Percentiles rank a stretch among this genome's conserved stretches.
These are phyloP conservation scores for Macropodus opercularis DNA, from an alignment of 2,797 vertebrate species.

Conservation along the genomic window DNA sequence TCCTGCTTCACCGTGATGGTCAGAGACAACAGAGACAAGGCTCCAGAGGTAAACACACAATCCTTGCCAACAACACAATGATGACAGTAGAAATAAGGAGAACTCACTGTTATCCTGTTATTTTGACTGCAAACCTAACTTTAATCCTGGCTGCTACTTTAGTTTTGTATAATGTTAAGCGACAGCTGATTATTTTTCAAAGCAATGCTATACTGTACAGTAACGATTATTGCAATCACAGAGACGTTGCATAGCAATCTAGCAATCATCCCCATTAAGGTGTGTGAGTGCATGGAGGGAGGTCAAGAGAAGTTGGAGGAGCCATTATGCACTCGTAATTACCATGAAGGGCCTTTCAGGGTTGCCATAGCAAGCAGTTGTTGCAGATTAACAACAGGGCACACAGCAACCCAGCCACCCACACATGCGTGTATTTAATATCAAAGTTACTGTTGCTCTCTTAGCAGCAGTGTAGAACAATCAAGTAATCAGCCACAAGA, in stretches of 20 bases:
- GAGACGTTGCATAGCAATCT: conserved; percentile 30
- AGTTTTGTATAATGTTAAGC: too few relatives aligned
- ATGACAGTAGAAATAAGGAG: conserved; percentile 17
- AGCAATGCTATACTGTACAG: conserved; percentile 3
- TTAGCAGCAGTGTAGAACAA: not conserved
- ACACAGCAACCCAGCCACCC: conserved; percentile 10
- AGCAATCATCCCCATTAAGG: conserved; percentile 33
- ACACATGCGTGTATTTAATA: conserved; percentile 7
- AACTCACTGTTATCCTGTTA: not conserved
- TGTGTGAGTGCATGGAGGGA: conserved; percentile 8
- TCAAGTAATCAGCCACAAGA: conserved; percentile 12
- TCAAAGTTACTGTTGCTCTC: not conserved
- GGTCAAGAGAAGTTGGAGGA: conserved; percentile 46
- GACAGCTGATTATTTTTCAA: too few relatives aligned
- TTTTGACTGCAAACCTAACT: not conserved
- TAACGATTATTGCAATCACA: conserved; percentile 15
- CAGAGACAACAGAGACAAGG: conserved; percentile 1
- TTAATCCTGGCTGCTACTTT: not conserved
- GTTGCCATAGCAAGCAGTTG: conserved; percentile 44
- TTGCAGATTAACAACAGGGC: conserved; percentile 18
- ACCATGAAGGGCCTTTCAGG: conserved; percentile 28
- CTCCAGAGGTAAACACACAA: conserved; percentile 4
- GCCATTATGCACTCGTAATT: conserved; percentile 47
- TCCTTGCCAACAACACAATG: conserved; percentile 4
- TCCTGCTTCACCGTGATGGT: conserved; percentile 1